A percentile compares a stretch with the other conserved stretches of the same genome.
Conservation (phyloP, 1,140 invertebrate genomes). For the Eueides isabella region DNA sequence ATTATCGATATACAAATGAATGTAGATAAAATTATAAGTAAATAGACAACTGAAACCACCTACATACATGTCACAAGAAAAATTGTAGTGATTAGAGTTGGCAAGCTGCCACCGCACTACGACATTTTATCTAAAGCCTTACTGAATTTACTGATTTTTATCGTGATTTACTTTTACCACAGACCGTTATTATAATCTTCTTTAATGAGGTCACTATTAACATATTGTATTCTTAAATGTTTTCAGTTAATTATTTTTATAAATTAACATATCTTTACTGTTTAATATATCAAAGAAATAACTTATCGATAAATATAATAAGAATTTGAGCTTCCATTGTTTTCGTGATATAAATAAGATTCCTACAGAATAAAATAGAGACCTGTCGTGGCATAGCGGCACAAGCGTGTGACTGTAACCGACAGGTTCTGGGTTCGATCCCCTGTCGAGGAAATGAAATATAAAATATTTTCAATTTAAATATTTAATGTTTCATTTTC, state of each 20-base stretch:
- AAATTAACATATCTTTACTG: too few relatives aligned
- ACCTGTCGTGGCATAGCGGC: too few relatives aligned
- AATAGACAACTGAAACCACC: not conserved
- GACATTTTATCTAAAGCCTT: slow-evolving; percentile 27
- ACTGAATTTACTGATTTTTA: slow-evolving; percentile 42
- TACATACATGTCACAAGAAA: not conserved
- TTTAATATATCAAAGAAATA: too few relatives aligned
- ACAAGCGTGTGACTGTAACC: too few relatives aligned
- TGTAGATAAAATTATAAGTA: not conserved
- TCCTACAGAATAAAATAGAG: too few relatives aligned
- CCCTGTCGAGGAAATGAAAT: too few relatives aligned
- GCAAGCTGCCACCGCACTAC: slow-evolving; percentile 44
- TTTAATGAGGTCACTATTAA: slow-evolving; percentile 40
- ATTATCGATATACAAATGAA: too few relatives aligned
- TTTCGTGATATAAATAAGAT: too few relatives aligned
- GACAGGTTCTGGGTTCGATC: too few relatives aligned
- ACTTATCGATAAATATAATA: not conserved
- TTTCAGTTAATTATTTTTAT: not conserved
- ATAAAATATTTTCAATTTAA: too few relatives aligned
- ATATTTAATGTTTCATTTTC: too few relatives aligned
- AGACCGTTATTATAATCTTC: slow-evolving; percentile 15
- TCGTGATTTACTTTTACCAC: slow-evolving; percentile 46
- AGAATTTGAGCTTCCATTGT: too few relatives aligned
- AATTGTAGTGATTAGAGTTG: slow-evolving; percentile 38
- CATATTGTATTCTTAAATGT: slow-evolving; percentile 15